Conservation (phyloP, 1,140 invertebrate genomes). For the Paracyclopina nana region DNA sequence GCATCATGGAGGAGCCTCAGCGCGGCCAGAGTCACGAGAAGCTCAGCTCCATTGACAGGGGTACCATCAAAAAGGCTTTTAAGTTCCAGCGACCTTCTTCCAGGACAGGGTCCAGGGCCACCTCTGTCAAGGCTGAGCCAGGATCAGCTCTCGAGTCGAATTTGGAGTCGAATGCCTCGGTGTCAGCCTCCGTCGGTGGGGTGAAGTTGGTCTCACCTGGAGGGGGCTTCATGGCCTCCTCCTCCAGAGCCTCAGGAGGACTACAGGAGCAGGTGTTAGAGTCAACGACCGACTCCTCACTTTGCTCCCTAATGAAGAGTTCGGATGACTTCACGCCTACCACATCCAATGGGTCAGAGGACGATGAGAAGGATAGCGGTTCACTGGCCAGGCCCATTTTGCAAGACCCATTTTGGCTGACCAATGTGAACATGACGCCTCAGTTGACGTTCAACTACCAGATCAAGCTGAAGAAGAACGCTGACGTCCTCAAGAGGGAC, state of each 20-base stretch:
- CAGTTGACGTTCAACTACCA: background rate
- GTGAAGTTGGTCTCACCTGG: no score
- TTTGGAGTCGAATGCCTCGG: constrained; percentile 1
- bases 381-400: background rate
- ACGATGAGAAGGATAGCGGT: no score
- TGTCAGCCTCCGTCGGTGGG: constrained; percentile 7
- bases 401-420: constrained; percentile 1
- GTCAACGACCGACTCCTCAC: no score
- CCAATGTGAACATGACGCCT: background rate
- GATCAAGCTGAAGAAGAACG: background rate
- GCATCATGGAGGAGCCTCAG: background rate
- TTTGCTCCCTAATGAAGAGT: no score
- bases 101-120: constrained; percentile 5
- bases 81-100: constrained; percentile 8
- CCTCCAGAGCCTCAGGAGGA: no score
- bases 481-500: background rate
- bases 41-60: no score
- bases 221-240: no score
- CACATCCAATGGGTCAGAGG: no score
- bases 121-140: constrained; percentile 9
- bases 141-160: constrained; percentile 3
- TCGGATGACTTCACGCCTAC: no score
- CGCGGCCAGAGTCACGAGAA: no score
- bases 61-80: no score
- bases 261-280: no score